A percentile compares a stretch with the other conserved stretches of the same genome.
phyloP scores from a whole-genome alignment of 1,140 invertebrate species.

The Bicyclus anynana region DNA sequence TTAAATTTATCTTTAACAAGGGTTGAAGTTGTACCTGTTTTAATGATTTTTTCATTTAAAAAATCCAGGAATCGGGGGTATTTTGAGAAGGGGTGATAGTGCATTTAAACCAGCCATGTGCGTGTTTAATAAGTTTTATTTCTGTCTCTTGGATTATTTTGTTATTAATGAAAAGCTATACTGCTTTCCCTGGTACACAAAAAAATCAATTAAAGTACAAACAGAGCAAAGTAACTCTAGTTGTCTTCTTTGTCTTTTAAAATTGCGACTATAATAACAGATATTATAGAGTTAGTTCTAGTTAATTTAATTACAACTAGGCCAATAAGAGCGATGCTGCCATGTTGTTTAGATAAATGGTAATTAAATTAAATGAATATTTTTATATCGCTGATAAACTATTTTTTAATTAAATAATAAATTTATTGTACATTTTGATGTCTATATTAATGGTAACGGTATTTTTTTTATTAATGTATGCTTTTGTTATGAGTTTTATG shows the following conservation, averaged over 20 bases:
- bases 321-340: constrained; percentile 22
- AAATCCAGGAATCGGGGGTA: constrained; percentile 59
- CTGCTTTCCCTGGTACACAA: too few relatives aligned
- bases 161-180: background rate
- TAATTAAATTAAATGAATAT: too few relatives aligned
- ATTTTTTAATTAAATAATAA: background rate
- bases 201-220: background rate
- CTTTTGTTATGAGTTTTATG: too few relatives aligned
- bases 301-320: background rate
- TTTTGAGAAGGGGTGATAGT: constrained; percentile 3
- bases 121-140: too few relatives aligned
- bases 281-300: background rate
- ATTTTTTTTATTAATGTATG: background rate
- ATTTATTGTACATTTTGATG: background rate
- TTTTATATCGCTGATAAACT: too few relatives aligned
- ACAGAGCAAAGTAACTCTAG: constrained; percentile 11
- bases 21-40: constrained; percentile 47
- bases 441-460: background rate
- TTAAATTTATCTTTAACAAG: constrained; percentile 37
- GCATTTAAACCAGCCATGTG: too few relatives aligned
- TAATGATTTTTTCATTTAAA: constrained; percentile 65
- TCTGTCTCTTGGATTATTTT: too few relatives aligned
- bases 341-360: background rate
- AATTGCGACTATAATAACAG: background rate
- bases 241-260: background rate